Percentiles rank a stretch among this genome's conserved stretches.
These are phyloP conservation scores for Tachypleus tridentatus DNA, from an alignment of 1,140 invertebrate species.

Conservation along the genomic window DNA sequence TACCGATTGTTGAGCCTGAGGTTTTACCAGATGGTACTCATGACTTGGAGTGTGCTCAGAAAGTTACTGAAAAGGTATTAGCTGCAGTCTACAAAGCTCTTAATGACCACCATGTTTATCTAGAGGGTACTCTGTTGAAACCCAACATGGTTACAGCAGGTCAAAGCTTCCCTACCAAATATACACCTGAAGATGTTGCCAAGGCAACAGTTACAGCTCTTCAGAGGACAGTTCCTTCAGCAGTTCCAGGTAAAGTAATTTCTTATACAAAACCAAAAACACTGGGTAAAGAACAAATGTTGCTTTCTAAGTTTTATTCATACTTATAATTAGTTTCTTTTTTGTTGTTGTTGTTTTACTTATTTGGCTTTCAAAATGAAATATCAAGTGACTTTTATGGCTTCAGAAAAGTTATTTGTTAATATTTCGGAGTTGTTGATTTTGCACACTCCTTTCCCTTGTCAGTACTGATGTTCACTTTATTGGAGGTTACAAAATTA, in stretches of 20 bases:
- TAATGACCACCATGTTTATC: constrained; percentile 88
- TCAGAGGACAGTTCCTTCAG: constrained; percentile 73
- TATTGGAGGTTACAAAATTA: too few species aligned
- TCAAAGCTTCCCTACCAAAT: constrained; percentile 49
- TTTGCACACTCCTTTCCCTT: too few species aligned
- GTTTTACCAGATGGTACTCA: constrained; percentile 77
- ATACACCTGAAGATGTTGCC: constrained; percentile 55
- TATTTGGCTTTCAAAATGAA: too few species aligned
- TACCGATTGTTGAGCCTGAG: constrained; percentile 97
- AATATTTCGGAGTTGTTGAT: too few species aligned
- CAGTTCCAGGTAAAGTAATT: constrained; percentile 56
- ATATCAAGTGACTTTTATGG: too few species aligned
- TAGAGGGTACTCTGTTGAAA: constrained; percentile 94
- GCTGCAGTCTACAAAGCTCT: constrained; percentile 94
- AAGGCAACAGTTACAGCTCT: constrained; percentile 78
- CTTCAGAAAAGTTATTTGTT: too few species aligned
- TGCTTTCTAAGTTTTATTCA: too few species aligned
- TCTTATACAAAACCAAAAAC: too few species aligned
- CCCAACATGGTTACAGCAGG: constrained; percentile 96
- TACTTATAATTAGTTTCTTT: too few species aligned
- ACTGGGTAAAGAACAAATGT: too few species aligned
- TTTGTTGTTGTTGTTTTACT: too few species aligned
- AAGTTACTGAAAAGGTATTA: constrained; percentile 84
- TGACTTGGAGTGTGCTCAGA: constrained; percentile 78
- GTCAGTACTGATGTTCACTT: too few species aligned